Percentiles rank a stretch among this genome's conserved stretches.
Evolutionary conservation across 2,888 invertebrate species (phyloP).

Genomic region (Elegia similella): DNA sequence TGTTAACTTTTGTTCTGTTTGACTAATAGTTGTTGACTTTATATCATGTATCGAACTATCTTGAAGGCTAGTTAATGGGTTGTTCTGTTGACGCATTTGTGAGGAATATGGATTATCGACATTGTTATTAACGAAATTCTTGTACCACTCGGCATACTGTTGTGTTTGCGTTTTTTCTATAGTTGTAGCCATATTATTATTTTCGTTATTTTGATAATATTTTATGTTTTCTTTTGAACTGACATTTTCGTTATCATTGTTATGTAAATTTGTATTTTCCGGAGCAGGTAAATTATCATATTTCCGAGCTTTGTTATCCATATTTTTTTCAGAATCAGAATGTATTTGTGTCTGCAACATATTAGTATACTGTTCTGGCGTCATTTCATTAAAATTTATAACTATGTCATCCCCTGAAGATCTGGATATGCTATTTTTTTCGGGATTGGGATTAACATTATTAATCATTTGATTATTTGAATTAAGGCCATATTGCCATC

Average conservation of each 20-base stretch:
- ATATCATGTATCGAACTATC: background rate
- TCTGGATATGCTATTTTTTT: constrained; percentile 69
- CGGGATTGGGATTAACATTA: constrained; percentile 47
- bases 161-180: constrained; percentile 21
- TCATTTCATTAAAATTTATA: constrained; percentile 72
- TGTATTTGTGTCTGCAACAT: constrained; percentile 59
- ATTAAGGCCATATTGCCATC: constrained; percentile 72
- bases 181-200: constrained; percentile 13
- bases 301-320: constrained; percentile 23
- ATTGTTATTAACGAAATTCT: constrained; percentile 1
- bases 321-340: constrained; percentile 34
- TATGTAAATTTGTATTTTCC: constrained; percentile 22
- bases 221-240: constrained; percentile 21
- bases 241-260: constrained; percentile 23
- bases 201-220: constrained; percentile 21
- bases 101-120: constrained; percentile 15
- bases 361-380: constrained; percentile 63
- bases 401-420: constrained; percentile 69
- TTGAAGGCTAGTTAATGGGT: background rate
- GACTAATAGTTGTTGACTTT: background rate
- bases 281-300: constrained; percentile 17
- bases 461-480: constrained; percentile 32
- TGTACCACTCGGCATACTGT: constrained; percentile 19
- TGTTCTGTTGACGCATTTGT: background rate
- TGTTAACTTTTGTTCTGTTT: background rate